A percentile compares a stretch with the other conserved stretches of the same genome.
Conservation (phyloP, 1,140 invertebrate species). For the Berghia stephanieae region DNA sequence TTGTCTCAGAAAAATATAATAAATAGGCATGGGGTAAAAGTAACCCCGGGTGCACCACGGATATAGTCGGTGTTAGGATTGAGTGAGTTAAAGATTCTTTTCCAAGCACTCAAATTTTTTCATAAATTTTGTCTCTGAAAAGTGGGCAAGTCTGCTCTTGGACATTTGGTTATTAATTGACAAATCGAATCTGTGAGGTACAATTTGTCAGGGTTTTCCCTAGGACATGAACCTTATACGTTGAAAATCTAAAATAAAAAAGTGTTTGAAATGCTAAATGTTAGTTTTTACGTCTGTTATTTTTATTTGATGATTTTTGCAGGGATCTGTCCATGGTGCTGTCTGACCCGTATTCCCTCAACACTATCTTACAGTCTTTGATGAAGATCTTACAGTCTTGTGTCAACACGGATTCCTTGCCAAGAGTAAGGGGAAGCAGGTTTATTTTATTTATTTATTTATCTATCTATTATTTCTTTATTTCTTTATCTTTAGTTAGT, state of each 20-base stretch:
- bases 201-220: too few species aligned
- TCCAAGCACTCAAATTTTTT: too few species aligned
- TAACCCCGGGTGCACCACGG: too few species aligned
- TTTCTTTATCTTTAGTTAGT: neutral
- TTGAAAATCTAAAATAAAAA: neutral
- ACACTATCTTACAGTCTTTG: conserved; percentile 91
- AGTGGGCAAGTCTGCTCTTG: too few species aligned
- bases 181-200: too few species aligned
- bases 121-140: too few species aligned
- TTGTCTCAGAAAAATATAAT: too few species aligned
- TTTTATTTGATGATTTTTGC: conserved; percentile 24
- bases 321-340: conserved; percentile 94
- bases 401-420: conserved; percentile 88
- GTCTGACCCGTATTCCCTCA: conserved; percentile 96
- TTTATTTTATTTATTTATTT: neutral
- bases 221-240: too few species aligned
- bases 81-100: too few species aligned
- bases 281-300: neutral
- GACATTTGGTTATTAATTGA: too few species aligned
- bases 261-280: neutral
- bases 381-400: conserved; percentile 92
- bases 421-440: conserved; percentile 71
- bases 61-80: too few species aligned
- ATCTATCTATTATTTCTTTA: neutral
- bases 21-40: too few species aligned